Percentiles rank a stretch among this genome's conserved stretches.
Conservation (phyloP, 2,113 vertebrate genomes). For the Cnemophilus loriae region DNA sequence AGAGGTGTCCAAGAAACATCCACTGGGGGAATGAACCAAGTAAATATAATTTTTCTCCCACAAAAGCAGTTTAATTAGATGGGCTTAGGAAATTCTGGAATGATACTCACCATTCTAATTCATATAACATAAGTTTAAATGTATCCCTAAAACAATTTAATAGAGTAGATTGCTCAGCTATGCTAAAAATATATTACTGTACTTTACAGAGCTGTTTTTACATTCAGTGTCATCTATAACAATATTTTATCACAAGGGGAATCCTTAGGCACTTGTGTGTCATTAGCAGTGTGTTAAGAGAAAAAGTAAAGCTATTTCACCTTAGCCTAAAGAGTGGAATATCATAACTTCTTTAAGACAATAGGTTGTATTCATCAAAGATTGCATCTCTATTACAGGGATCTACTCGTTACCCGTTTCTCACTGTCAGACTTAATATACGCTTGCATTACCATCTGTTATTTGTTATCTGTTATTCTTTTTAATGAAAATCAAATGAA, state of each 20-base stretch:
- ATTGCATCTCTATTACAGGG: neutral
- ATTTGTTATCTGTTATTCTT: neutral
- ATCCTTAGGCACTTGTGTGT: neutral
- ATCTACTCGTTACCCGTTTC: neutral
- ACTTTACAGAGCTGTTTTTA: neutral
- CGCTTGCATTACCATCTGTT: neutral
- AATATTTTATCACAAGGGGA: neutral
- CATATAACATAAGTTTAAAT: neutral
- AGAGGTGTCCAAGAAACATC: neutral
- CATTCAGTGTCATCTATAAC: neutral
- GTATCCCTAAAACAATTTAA: neutral
- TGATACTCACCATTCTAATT: neutral
- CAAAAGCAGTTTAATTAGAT: neutral
- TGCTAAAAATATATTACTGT: neutral
- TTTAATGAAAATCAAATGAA: neutral
- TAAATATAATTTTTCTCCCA: neutral
- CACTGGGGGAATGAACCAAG: neutral
- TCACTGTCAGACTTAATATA: neutral
- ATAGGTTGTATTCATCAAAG: neutral
- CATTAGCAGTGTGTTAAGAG: neutral
- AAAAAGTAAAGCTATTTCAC: neutral
- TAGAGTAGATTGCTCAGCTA: neutral
- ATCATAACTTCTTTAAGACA: neutral
- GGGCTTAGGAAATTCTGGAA: neutral
- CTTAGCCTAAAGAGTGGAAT: neutral